A percentile compares a stretch with the other conserved stretches of the same genome.
Evolutionary conservation across 2,888 invertebrate species (phyloP).

Genomic region (Macrophya annulata): DNA sequence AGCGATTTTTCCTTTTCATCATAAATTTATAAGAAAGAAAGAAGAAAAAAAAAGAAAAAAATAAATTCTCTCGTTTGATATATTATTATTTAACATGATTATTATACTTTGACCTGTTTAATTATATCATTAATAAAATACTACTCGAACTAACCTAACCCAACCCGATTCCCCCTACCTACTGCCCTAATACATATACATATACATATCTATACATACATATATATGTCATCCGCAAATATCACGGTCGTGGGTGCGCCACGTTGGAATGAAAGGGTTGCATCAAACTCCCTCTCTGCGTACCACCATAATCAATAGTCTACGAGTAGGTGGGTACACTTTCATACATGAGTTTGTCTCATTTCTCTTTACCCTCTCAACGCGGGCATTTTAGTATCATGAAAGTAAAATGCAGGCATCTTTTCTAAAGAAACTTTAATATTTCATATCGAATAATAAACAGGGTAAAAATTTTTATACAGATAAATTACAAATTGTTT

Average conservation of each 20-base stretch:
- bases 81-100: neutral
- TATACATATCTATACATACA: neutral
- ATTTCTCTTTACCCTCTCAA: neutral
- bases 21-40: neutral
- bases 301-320: slow-evolving; percentile 1
- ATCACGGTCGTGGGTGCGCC: neutral
- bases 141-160: slow-evolving; percentile 11
- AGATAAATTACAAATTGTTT: too few species aligned
- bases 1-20: neutral
- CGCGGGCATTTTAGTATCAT: neutral
- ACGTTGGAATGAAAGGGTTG: slow-evolving; percentile 3
- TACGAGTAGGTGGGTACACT: neutral
- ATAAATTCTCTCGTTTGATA: neutral
- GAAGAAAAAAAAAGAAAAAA: neutral
- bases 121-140: neutral
- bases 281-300: neutral
- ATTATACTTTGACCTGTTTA: slow-evolving; percentile 10
- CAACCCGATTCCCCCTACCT: neutral
- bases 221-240: neutral
- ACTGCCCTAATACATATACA: slow-evolving; percentile 8
- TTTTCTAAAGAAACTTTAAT: neutral
- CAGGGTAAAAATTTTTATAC: too few species aligned
- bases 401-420: neutral
- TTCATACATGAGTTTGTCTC: neutral
- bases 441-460: too few species aligned